Evolutionary conservation across 2,113 vertebrate genomes (phyloP).

Genomic region (Leptobrachium leishanense): DNA sequence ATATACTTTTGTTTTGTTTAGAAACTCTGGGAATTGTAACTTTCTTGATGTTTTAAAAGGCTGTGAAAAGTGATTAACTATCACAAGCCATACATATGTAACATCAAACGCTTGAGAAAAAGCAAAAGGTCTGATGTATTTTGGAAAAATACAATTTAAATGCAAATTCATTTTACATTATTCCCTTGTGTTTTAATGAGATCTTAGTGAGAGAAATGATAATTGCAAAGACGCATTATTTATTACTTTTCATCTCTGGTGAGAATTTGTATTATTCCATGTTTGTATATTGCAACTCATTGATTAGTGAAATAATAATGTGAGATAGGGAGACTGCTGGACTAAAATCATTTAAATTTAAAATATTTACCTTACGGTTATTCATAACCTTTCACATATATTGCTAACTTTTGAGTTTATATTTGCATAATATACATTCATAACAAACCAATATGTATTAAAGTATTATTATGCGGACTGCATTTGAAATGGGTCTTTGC

Average conservation of each 20-base stretch:
- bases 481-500: no score
- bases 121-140: constrained; percentile 4
- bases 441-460: no score
- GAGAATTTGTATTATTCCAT: constrained; percentile 31
- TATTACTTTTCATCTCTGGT: constrained; percentile 36
- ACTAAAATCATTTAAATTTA: not conserved
- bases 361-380: not conserved
- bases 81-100: constrained; percentile 24
- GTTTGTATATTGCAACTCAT: constrained; percentile 21
- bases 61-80: not conserved
- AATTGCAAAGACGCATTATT: constrained; percentile 34
- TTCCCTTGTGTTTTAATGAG: constrained; percentile 40
- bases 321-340: not conserved
- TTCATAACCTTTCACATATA: no score
- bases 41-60: not conserved
- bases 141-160: constrained; percentile 36
- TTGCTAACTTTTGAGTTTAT: no score
- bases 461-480: no score
- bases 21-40: not conserved
- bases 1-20: not conserved
- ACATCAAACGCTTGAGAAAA: not conserved
- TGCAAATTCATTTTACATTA: constrained; percentile 39
- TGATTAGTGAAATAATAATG: constrained; percentile 3
- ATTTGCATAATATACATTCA: no score
- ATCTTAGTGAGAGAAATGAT: constrained; percentile 33